Conservation (phyloP, 1,140 invertebrate species). For the Neodiprion virginianus region DNA sequence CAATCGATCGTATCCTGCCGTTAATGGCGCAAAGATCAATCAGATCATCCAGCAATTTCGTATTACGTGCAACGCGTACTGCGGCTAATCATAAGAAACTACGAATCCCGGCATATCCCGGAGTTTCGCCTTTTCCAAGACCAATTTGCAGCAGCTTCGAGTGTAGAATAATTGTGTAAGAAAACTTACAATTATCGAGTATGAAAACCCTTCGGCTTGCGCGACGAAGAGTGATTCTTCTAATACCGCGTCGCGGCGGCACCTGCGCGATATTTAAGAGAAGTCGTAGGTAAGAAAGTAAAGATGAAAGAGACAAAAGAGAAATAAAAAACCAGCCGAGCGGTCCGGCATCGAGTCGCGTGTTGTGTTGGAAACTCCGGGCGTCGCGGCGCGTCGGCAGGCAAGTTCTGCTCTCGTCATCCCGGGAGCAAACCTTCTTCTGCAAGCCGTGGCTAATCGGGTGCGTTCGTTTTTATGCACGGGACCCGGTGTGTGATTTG, state of each 20-base stretch:
- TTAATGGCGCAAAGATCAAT: too few species aligned
- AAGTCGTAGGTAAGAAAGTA: not conserved
- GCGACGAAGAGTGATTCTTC: too few species aligned
- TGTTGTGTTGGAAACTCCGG: not conserved
- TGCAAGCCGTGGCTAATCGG: not conserved
- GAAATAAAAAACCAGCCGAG: not conserved
- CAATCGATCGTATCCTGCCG: too few species aligned
- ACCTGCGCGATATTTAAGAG: not conserved
- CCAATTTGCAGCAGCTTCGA: too few species aligned
- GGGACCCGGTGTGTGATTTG: not conserved
- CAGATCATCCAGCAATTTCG: too few species aligned
- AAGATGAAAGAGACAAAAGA: not conserved
- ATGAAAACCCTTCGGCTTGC: too few species aligned
- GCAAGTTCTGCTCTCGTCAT: conserved; percentile 5
- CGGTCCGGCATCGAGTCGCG: not conserved
- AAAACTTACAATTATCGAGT: too few species aligned
- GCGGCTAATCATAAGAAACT: too few species aligned
- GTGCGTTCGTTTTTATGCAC: not conserved
- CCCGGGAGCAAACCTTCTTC: not conserved
- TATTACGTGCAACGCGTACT: too few species aligned
- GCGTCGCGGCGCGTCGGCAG: not conserved
- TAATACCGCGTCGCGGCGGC: not conserved
- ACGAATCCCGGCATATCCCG: too few species aligned
- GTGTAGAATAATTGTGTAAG: too few species aligned
- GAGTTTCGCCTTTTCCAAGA: too few species aligned